Evolutionary conservation across 2,113 vertebrate genomes (phyloP).

Genomic region (Misgurnus mizolepis): DNA sequence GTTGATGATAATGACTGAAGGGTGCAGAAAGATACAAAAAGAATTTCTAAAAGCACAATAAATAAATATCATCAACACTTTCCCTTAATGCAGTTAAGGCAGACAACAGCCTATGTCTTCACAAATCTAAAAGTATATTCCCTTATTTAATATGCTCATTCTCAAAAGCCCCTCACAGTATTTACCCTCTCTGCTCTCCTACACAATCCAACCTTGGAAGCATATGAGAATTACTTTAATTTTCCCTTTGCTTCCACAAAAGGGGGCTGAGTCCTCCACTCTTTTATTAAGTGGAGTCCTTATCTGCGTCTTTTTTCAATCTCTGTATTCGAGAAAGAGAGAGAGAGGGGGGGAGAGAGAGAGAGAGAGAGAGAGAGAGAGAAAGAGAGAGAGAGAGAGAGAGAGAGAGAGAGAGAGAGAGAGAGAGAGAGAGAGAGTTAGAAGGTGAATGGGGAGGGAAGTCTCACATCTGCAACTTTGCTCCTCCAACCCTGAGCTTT

Average conservation of each 20-base stretch:
- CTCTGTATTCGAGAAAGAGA: slow-evolving; percentile 56
- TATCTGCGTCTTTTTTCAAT: slow-evolving; percentile 76
- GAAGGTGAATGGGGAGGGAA: slow-evolving; percentile 67
- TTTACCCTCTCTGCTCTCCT: slow-evolving; percentile 56
- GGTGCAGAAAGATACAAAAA: no score
- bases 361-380: no score
- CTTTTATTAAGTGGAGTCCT: slow-evolving; percentile 63
- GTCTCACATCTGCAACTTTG: slow-evolving; percentile 73
- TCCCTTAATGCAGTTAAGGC: no score
- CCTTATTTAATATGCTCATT: slow-evolving; percentile 49
- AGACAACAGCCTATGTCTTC: neutral
- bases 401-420: slow-evolving; percentile 42
- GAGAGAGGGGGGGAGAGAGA: slow-evolving; percentile 42
- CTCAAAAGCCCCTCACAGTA: slow-evolving; percentile 59
- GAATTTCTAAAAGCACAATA: no score
- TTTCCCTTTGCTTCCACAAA: slow-evolving; percentile 65
- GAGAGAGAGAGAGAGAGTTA: slow-evolving; percentile 53
- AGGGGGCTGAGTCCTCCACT: slow-evolving; percentile 63
- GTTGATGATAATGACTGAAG: no score
- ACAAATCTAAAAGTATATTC: slow-evolving; percentile 20
- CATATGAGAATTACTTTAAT: slow-evolving; percentile 63
- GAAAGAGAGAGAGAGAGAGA: slow-evolving; percentile 23
- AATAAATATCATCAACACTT: no score
- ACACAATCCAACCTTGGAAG: slow-evolving; percentile 64
- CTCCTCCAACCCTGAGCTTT: slow-evolving; percentile 58